Conservation (phyloP, 2,113 vertebrate species). For the Calypte anna region DNA sequence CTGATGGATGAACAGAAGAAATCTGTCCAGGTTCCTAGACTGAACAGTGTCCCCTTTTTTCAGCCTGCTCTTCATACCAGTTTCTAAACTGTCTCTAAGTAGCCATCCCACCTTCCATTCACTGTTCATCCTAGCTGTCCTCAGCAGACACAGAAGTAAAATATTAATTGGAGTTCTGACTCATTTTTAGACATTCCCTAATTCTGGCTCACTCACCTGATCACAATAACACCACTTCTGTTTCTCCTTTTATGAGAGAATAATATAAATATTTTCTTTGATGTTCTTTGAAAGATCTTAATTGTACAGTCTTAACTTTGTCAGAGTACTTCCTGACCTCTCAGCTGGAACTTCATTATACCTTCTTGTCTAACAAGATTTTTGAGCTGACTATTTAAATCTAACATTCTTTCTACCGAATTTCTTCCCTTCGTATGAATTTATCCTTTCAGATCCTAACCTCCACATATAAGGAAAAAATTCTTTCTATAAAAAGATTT, state of each 20-base stretch:
- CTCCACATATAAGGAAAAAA: background rate
- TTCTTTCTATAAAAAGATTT: background rate
- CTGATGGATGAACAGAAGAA: background rate
- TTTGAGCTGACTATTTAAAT: background rate
- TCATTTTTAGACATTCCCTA: background rate
- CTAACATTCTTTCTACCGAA: background rate
- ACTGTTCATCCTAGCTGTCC: background rate
- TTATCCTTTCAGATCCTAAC: background rate
- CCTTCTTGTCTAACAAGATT: background rate
- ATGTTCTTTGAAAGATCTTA: background rate
- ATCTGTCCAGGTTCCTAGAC: background rate
- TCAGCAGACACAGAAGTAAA: background rate
- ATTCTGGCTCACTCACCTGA: background rate
- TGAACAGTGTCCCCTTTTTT: background rate
- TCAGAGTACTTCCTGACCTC: background rate
- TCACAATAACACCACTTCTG: background rate
- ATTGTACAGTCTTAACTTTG: background rate
- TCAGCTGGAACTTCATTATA: background rate
- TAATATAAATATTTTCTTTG: background rate
- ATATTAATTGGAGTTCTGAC: background rate
- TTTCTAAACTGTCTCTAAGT: background rate
- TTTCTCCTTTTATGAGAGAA: background rate
- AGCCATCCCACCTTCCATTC: background rate
- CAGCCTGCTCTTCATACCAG: background rate
- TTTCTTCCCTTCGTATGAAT: background rate